Conservation (phyloP, 2,797 vertebrate genomes). For the Rhinichthys osculus region DNA sequence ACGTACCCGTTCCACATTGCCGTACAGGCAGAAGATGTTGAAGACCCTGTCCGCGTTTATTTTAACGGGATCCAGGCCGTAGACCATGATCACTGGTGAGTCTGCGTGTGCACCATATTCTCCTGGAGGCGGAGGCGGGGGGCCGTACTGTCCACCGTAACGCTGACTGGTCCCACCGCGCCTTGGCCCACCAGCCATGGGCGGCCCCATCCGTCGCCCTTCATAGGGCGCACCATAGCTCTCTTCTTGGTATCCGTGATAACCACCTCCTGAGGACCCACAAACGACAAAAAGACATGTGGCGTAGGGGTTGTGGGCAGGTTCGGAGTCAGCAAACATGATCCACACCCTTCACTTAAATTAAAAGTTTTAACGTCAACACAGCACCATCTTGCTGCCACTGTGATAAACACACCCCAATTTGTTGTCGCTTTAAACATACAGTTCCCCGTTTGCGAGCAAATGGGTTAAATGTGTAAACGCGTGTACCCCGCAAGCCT, state of each 20-base stretch:
- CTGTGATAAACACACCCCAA: conserved; percentile 51
- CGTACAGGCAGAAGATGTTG: conserved; percentile 94
- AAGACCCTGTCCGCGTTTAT: conserved; percentile 93
- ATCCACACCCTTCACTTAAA: background rate
- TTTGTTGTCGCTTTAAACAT: conserved; percentile 37
- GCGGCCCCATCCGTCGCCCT: conserved; percentile 87
- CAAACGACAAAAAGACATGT: conserved; percentile 1
- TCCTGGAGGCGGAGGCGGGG: conserved; percentile 76
- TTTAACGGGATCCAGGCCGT: conserved; percentile 89
- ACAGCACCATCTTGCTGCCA: conserved; percentile 62
- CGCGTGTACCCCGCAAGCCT: conserved; percentile 57
- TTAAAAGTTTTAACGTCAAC: conserved; percentile 39
- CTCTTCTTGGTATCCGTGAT: conserved; percentile 90
- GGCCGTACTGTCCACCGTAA: conserved; percentile 86
- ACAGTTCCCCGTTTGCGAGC: conserved; percentile 41
- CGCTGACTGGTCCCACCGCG: conserved; percentile 78
- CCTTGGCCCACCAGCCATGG: conserved; percentile 83
- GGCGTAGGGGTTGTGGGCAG: background rate
- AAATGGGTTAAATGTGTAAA: conserved; percentile 42
- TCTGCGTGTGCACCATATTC: conserved; percentile 91
- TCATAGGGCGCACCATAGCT: conserved; percentile 82
- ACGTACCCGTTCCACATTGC: conserved; percentile 92
- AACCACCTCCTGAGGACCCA: conserved; percentile 84
- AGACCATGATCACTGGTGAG: conserved; percentile 94
- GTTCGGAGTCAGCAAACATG: background rate